Conservation (phyloP, 2,797 vertebrate species). For the Macropus fuliginosus region DNA sequence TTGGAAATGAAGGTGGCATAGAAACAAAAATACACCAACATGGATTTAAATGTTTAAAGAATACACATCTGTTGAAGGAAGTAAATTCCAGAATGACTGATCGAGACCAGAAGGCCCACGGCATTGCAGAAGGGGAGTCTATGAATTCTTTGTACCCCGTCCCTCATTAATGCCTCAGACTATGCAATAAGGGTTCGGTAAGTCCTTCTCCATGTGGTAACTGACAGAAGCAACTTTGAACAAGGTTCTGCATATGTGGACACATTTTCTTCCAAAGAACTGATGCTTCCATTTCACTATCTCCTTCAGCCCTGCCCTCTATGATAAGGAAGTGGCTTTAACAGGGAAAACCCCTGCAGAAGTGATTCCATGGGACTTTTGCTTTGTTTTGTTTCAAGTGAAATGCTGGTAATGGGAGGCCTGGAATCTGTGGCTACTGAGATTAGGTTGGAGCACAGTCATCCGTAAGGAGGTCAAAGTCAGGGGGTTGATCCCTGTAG, state of each 20-base stretch:
- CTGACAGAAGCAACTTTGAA: background rate
- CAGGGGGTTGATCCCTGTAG: background rate
- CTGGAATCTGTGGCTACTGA: background rate
- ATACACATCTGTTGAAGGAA: background rate
- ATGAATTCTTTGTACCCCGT: background rate
- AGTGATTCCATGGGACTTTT: background rate
- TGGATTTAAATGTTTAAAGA: background rate
- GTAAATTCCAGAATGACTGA: background rate
- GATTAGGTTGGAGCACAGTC: background rate
- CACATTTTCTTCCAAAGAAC: background rate
- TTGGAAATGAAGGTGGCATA: background rate
- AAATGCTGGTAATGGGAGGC: background rate
- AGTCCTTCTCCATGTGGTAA: background rate
- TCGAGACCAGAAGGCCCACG: background rate
- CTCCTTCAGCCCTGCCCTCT: background rate
- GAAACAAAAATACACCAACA: background rate
- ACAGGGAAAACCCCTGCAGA: background rate
- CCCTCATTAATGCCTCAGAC: background rate
- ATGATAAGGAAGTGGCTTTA: background rate
- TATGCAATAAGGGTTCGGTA: background rate
- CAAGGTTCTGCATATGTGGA: background rate
- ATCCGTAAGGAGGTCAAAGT: background rate
- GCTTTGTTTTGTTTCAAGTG: background rate
- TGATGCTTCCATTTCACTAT: background rate
- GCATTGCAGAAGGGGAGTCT: background rate